These are phyloP conservation scores for Poliocrania exsul DNA, from an alignment of 2,797 vertebrate genomes.

Conservation along the genomic window DNA sequence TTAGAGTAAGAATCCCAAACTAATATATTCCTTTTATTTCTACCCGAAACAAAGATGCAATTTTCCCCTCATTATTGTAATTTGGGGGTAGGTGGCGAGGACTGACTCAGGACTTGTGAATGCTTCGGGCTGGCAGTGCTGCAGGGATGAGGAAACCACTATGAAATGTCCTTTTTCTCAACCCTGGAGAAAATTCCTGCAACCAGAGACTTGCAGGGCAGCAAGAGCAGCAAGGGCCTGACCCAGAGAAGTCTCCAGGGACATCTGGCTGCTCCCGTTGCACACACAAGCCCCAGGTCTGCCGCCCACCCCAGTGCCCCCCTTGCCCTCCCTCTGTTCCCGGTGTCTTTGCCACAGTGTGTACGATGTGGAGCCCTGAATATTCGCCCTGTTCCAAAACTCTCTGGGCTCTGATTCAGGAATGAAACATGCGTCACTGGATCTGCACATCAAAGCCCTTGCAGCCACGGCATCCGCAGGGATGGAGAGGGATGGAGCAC, in stretches of 20 bases:
- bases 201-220: neutral
- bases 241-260: neutral
- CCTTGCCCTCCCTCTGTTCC: neutral
- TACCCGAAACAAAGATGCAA: neutral
- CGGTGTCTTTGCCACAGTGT: fast-evolving
- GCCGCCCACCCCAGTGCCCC: neutral
- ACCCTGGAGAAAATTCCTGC: neutral
- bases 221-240: neutral
- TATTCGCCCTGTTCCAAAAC: neutral
- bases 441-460: slow-evolving; percentile 51
- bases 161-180: neutral
- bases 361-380: neutral
- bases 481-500: neutral
- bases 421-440: neutral
- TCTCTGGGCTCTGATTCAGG: neutral
- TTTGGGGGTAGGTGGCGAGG: neutral
- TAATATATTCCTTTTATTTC: neutral
- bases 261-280: neutral
- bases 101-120: neutral
- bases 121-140: neutral
- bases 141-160: neutral
- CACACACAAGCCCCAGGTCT: neutral
- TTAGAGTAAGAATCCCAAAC: neutral
- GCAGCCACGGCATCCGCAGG: slow-evolving; percentile 1
- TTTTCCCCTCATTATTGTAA: neutral